These are phyloP conservation scores for Chrysolina oricalcia DNA, from an alignment of 2,888 invertebrate genomes.

Conservation along the genomic window DNA sequence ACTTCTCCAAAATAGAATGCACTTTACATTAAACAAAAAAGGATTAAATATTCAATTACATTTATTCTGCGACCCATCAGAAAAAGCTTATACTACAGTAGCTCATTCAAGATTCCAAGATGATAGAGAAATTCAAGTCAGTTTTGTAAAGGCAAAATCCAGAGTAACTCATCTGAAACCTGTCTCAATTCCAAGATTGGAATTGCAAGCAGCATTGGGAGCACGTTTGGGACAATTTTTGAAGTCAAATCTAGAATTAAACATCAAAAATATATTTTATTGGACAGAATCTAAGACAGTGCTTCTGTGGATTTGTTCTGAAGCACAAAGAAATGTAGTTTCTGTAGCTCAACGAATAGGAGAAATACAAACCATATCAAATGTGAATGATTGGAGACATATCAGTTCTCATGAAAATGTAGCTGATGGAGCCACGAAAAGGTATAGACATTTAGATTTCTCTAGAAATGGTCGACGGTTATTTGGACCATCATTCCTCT, in stretches of 20 bases:
- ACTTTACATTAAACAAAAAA: too few species aligned
- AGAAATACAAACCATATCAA: too few species aligned
- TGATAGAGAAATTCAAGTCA: too few species aligned
- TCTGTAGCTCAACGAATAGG: background rate
- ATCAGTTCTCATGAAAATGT: background rate
- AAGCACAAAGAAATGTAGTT: too few species aligned
- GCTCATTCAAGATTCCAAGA: background rate
- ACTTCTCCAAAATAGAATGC: background rate
- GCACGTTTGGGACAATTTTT: background rate
- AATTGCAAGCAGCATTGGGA: background rate
- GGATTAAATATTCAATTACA: too few species aligned
- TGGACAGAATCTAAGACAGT: conserved; percentile 13
- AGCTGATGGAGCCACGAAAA: conserved; percentile 7
- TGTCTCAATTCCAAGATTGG: too few species aligned
- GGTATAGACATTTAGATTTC: background rate
- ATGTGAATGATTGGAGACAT: background rate
- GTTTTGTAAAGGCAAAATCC: too few species aligned
- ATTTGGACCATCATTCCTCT: background rate
- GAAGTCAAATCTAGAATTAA: background rate
- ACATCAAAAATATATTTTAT: conserved; percentile 11
- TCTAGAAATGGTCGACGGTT: background rate
- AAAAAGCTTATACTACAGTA: background rate
- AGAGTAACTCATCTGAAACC: too few species aligned
- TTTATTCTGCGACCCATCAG: background rate
- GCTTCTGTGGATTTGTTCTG: background rate